These are phyloP conservation scores for Holacanthella duospinosa DNA, from an alignment of 2,888 invertebrate species.

Conservation along the genomic window DNA sequence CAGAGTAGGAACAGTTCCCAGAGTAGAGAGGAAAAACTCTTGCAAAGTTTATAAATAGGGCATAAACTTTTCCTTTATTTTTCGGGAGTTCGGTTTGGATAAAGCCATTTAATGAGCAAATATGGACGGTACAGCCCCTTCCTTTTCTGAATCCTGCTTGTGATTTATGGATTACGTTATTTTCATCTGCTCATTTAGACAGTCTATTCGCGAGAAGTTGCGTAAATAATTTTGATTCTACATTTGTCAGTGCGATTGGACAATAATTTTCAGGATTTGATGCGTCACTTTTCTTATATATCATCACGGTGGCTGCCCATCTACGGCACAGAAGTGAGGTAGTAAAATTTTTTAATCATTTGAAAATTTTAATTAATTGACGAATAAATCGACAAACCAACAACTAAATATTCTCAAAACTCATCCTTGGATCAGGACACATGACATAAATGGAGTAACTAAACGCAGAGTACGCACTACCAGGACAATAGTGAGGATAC, in stretches of 20 bases:
- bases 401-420: too few species aligned
- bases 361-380: too few species aligned
- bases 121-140: not conserved
- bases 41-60: slow-evolving; percentile 5
- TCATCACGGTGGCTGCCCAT: slow-evolving; percentile 1
- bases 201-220: not conserved
- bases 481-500: too few species aligned
- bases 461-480: too few species aligned
- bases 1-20: not conserved
- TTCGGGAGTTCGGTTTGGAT: not conserved
- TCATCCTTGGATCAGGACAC: too few species aligned
- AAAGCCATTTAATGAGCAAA: not conserved
- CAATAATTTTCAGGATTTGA: not conserved
- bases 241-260: not conserved
- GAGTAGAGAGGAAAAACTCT: not conserved
- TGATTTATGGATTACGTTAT: not conserved
- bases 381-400: too few species aligned
- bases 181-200: not conserved
- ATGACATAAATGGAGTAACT: too few species aligned
- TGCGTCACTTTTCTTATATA: not conserved
- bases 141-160: slow-evolving; percentile 4
- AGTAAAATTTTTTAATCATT: too few species aligned
- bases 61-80: not conserved
- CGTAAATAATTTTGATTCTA: not conserved
- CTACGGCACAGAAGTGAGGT: too few species aligned